Evolutionary conservation across 2,797 vertebrate species (phyloP), one percentile per base, ranked within the genome.

Genomic region (Cryptoblepharus egeriae): DNA sequence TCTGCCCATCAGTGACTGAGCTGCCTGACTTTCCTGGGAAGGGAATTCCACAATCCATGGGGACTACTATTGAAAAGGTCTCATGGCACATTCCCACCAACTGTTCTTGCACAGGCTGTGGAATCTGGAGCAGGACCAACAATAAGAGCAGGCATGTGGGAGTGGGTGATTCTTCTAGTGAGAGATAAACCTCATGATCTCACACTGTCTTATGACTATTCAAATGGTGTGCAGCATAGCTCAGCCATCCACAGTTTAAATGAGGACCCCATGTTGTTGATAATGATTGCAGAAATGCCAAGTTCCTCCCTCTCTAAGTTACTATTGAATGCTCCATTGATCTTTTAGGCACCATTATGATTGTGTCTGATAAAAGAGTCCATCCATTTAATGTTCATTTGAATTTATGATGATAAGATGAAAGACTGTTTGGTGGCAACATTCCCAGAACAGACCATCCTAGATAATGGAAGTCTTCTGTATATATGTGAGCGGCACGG

Each of bases 361-460:
- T 42, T 67, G 52, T 1, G 78, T 82, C 78, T 86, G 88, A 90
- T 77, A 80, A 89, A 85, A 45, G 2, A 67, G 84, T 88, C 87
- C 9, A 64, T 90, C 45, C 45, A 49, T 77, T 77, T 49, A 12
- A 61, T 79, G 45, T 77, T 91, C 63, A 77, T 89, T 79, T 71
- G 65, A 77, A 80, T 89, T 91, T 92, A 55, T 83, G 85, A 73
- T 83, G 83, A 73, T 79, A 61, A 65, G 63, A 84, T 88, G 60
- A 83, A 88, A 88, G 74, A 39, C 28, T 60, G 37, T 75, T 77
- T 81, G 79, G n/a, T 82, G 83, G 35, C 69, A 74, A 84, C 89
- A 87, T 90, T 92, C 88, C 67, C 74, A 85, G 79, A 88, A 85
- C 84, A 87, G 60, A 7, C 68, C 75, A 37, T 22, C 4, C 80